Percentiles rank a stretch among this genome's conserved stretches.
Conservation (phyloP, 1,140 invertebrate species). For the Bombus haemorrhoidalis region DNA sequence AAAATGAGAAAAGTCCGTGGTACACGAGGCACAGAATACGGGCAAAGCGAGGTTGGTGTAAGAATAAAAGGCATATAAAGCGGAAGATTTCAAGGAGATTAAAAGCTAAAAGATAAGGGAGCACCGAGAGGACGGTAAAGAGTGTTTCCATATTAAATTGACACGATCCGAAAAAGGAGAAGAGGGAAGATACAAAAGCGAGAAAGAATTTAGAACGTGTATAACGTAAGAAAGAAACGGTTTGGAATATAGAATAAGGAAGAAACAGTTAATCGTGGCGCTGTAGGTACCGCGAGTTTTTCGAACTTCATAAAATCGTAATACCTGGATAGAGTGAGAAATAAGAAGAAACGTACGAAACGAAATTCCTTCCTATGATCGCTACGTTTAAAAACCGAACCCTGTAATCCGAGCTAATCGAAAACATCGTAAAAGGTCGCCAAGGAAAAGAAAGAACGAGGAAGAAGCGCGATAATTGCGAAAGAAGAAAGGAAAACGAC, state of each 20-base stretch:
- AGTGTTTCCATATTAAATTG: neutral
- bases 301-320: no score
- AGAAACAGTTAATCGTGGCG: no score
- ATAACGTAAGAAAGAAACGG: neutral
- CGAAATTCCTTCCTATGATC: no score
- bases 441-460: accelerated
- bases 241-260: no score
- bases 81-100: neutral
- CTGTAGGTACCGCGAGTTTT: no score
- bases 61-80: no score
- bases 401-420: accelerated
- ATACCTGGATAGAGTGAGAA: no score
- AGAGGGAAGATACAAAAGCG: neutral
- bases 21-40: neutral
- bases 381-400: no score
- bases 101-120: neutral
- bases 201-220: neutral
- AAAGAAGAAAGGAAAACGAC: neutral
- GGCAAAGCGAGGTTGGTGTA: no score
- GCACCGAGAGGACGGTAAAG: neutral
- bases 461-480: no score
- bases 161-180: neutral
- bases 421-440: no score
- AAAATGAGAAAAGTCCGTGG: neutral
- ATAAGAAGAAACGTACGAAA: no score